Conservation (phyloP, 2,113 vertebrate genomes). For the Octodon degus region DNA sequence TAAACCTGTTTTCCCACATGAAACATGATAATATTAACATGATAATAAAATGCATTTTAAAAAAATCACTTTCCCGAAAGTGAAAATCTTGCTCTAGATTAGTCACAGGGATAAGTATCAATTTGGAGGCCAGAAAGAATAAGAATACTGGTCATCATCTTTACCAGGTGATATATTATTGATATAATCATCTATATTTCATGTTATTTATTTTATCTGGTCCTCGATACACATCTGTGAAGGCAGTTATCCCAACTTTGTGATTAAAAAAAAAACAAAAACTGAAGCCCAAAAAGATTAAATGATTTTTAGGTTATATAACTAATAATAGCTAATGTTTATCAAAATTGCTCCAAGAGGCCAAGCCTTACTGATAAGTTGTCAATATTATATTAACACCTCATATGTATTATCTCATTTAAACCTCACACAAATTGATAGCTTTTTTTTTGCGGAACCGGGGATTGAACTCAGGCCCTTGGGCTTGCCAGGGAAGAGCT, state of each 20-base stretch:
- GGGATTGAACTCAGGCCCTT: no score
- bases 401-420: background rate
- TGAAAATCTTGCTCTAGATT: slow-evolving; percentile 7
- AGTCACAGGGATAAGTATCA: background rate
- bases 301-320: slow-evolving; percentile 11
- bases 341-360: background rate
- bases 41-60: background rate
- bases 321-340: slow-evolving; percentile 14
- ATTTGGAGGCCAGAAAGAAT: background rate
- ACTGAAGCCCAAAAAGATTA: background rate
- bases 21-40: background rate
- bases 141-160: background rate
- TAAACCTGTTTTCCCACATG: background rate
- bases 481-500: no score
- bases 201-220: background rate
- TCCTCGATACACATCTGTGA: background rate
- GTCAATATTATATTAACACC: background rate
- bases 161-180: background rate
- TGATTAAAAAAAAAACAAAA: background rate
- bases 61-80: slow-evolving; percentile 29
- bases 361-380: background rate
- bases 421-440: background rate
- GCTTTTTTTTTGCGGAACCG: no score
- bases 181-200: background rate
- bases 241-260: background rate